Base-by-base conservation (phyloP, 2,888 invertebrate genomes). In the Drosophila acutilabella region DNA sequence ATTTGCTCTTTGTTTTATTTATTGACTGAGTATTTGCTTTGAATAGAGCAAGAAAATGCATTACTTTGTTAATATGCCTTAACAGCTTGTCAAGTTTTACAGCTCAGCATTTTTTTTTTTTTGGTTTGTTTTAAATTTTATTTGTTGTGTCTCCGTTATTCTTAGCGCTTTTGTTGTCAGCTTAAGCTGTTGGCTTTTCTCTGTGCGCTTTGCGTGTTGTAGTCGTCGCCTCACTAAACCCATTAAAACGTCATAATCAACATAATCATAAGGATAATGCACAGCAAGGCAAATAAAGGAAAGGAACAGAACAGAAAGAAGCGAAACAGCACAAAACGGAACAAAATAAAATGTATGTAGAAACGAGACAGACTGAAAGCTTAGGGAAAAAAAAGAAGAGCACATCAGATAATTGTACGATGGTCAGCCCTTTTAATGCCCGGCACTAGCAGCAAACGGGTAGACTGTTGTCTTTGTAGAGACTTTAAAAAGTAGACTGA, bases 241-340 rank as follows among this genome's bases (percentile, higher is more conserved):
- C 80, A 85, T 85, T 88, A 83, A 88, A 83, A 85, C 83, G 80
- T 83, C 86, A 88, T 83, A 88, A 83, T 81, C 81, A 86, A 86
- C 86, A 86, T 82, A 80, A 82, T 85, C 86, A 76, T 84, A 78
- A 71, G 78, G 65, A 81, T 78, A 80, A 80, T 77, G 83, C 83
- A 87, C 60, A 68, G 65, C 60, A 71, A 62, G 57, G 78, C 50
- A 64, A 52, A 41, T 11, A 33, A 41, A 36, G 36, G 47, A 57
- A 33, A 16, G 5, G 20, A 26, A 40, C 33, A 10, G 10, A 30
- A 50, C 14, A 20, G 36, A 40, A 50, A 11, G 36, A 18, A n/a
- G 30, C 33, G 54, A 26, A 26, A 26, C 26, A 26, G 50, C 53
- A 33, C n/a, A 8, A 20, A 26, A 40, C 36, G 13, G 36, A 33